These are phyloP conservation scores for Trachymyrmex cornetzi DNA, from an alignment of 1,140 invertebrate species.

Conservation along the genomic window DNA sequence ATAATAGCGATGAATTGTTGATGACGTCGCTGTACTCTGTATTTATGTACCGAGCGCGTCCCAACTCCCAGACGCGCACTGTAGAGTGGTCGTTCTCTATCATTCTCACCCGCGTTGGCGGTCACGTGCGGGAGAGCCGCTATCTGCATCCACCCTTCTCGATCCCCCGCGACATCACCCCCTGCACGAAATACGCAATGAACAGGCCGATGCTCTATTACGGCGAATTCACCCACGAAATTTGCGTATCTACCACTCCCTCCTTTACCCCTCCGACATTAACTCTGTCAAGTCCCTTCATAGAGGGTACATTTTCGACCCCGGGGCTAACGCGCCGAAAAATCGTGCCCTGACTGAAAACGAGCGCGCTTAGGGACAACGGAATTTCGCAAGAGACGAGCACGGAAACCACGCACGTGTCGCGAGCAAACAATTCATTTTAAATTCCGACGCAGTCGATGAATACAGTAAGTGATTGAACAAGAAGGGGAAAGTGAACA, in stretches of 20 bases:
- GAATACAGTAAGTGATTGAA: slow-evolving; percentile 40
- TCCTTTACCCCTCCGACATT: neutral
- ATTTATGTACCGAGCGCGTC: slow-evolving; percentile 75
- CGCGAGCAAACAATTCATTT: slow-evolving; percentile 50
- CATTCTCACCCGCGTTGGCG: slow-evolving; percentile 20
- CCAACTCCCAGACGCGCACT: slow-evolving; percentile 58
- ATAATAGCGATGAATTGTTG: slow-evolving; percentile 82
- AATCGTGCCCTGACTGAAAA: slow-evolving; percentile 46
- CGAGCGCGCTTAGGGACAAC: slow-evolving; percentile 39
- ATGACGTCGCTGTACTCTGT: slow-evolving; percentile 78
- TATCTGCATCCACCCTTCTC: neutral
- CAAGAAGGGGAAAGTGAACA: neutral
- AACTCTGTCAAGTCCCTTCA: neutral
- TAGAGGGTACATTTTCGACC: slow-evolving; percentile 52
- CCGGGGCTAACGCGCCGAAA: slow-evolving; percentile 37
- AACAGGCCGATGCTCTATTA: slow-evolving; percentile 56
- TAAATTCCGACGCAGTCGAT: slow-evolving; percentile 17
- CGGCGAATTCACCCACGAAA: slow-evolving; percentile 68
- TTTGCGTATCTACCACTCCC: slow-evolving; percentile 26
- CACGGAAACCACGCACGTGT: slow-evolving; percentile 22
- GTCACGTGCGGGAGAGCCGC: neutral
- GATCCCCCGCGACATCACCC: slow-evolving; percentile 23
- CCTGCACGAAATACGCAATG: slow-evolving; percentile 62
- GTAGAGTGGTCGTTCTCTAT: slow-evolving; percentile 25
- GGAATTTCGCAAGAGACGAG: slow-evolving; percentile 24